Evolutionary conservation across 2,888 invertebrate species (phyloP).

Genomic region (Diaprepes abbreviatus): DNA sequence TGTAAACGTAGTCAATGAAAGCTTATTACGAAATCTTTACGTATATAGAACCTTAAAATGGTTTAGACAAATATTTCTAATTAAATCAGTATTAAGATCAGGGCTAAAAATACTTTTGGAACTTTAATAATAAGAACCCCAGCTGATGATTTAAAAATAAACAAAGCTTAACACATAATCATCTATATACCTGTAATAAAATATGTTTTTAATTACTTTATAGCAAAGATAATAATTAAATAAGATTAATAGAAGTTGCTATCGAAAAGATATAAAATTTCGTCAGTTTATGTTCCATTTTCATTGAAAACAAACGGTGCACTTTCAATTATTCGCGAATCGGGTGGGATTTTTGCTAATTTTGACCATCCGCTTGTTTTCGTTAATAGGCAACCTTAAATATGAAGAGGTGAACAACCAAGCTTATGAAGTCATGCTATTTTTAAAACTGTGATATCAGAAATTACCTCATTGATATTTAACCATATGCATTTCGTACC

Average conservation of each 20-base stretch:
- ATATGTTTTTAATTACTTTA: neutral
- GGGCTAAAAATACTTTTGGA: too few relatives aligned
- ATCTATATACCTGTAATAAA: neutral
- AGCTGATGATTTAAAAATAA: neutral
- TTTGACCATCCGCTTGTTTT: neutral
- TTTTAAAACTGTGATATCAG: slow-evolving; percentile 58
- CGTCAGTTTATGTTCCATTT: neutral
- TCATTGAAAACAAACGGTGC: neutral
- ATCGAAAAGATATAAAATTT: neutral
- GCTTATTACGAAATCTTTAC: too few relatives aligned
- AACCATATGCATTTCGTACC: slow-evolving; percentile 37
- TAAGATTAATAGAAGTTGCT: neutral
- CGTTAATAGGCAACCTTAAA: slow-evolving; percentile 51
- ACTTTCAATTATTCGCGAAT: neutral
- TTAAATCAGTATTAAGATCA: too few relatives aligned
- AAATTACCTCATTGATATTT: slow-evolving; percentile 40
- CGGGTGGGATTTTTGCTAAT: neutral
- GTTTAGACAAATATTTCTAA: too few relatives aligned
- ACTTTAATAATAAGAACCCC: too few relatives aligned
- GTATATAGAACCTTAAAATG: too few relatives aligned
- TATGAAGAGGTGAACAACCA: slow-evolving; percentile 53
- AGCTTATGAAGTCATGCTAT: slow-evolving; percentile 59
- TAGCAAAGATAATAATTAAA: neutral
- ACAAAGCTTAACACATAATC: neutral
- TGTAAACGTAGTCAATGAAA: too few relatives aligned